These are phyloP conservation scores for Wasmannia auropunctata DNA, from an alignment of 1,140 invertebrate genomes.

Conservation along the genomic window DNA sequence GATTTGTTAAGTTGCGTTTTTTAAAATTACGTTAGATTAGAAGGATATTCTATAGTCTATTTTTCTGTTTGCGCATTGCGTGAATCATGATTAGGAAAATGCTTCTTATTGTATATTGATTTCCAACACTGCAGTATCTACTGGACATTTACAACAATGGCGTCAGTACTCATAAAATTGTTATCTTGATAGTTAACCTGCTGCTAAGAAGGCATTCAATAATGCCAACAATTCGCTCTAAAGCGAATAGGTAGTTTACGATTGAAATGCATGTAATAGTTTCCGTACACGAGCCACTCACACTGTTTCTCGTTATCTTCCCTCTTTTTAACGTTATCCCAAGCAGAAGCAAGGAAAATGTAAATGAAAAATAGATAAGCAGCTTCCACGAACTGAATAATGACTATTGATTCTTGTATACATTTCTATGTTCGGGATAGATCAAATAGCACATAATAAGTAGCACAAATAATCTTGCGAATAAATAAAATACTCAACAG, in stretches of 20 bases:
- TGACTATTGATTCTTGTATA: not conserved
- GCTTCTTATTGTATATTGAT: not conserved
- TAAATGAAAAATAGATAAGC: slow-evolving; percentile 32
- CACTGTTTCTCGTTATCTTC: slow-evolving; percentile 1
- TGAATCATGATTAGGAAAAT: not conserved
- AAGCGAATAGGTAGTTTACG: slow-evolving; percentile 1
- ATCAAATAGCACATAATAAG: slow-evolving; percentile 34
- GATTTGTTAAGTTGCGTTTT: not conserved
- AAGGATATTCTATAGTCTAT: not conserved
- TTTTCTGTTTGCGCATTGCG: not conserved
- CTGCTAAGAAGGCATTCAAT: not conserved
- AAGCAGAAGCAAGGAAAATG: not conserved
- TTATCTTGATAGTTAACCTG: slow-evolving; percentile 16
- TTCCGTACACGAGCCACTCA: not conserved
- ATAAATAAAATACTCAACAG: not conserved
- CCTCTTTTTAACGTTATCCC: slow-evolving; percentile 16
- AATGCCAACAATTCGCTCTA: slow-evolving; percentile 7
- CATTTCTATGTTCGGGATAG: not conserved
- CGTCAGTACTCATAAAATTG: slow-evolving; percentile 29
- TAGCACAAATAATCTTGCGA: not conserved
- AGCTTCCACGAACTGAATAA: not conserved
- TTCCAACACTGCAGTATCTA: not conserved
- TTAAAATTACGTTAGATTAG: not conserved
- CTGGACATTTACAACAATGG: slow-evolving; percentile 27
- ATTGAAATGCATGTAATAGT: not conserved